Base-by-base conservation (phyloP, 2,797 vertebrate genomes). In the Clarias fuscus region DNA sequence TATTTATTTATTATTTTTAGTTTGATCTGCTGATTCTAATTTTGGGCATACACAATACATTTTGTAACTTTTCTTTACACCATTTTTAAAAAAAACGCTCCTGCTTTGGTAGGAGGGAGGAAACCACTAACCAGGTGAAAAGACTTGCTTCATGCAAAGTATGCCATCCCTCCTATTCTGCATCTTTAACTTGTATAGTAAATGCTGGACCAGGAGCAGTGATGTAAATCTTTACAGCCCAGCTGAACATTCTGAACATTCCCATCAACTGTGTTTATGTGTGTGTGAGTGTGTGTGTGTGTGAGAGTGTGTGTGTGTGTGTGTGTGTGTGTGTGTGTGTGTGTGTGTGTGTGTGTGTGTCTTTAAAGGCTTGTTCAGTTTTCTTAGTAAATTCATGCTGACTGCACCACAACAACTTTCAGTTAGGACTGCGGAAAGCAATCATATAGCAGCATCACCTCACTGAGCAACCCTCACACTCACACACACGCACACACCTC, bases 361-460 rank as follows among this genome's bases (percentile, higher is more conserved):
- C 20, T 24, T 77, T 58, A 58, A 77, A 58, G 7, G 33, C 22
- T 80, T 62, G 79, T 67, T 67, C 17, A 6, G 24, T 81, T 81
- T 81, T 81, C 58, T 48, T 40, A 27, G 56, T n/a, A 62, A 27
- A 62, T 73, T 72, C 30, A 11, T 40, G 82, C 56, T 61, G 70
- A 73, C 59, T 68, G 79, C 79, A 82, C 79, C 80, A 73, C 43
- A 33, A 61, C 84, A 62, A 67, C 64, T 48, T 43, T 68, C 68
- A 72, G 76, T 43, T 8, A 84, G 72, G 11, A n/a, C 71, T 48
- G 76, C 67, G 79, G 27, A 58, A 84, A 68, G 82, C 89, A 88
- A 86, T 90, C 86, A 85, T 85, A 85, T 18, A 30, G 18, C 84
- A 18, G 83, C 15, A 48, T 40, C 86, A 56, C 86, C 71, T 82